phyloP scores from a whole-genome alignment of 2,113 vertebrate genomes.

The Onychostoma macrolepis region DNA sequence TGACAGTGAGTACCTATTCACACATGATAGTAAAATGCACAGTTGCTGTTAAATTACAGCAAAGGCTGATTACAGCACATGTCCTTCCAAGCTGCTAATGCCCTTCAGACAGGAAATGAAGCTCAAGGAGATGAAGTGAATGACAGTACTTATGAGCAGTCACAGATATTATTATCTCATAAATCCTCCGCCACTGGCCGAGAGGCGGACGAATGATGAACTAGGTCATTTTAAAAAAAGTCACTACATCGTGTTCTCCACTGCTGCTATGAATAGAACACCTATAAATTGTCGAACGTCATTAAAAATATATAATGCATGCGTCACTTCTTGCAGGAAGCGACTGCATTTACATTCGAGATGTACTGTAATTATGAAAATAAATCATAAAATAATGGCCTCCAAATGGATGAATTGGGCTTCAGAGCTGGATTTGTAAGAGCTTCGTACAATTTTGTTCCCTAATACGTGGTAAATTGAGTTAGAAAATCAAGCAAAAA shows the following conservation, averaged over 20 bases:
- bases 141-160: constrained; percentile 22
- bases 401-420: background rate
- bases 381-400: background rate
- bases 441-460: background rate
- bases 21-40: background rate
- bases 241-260: background rate
- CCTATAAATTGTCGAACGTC: background rate
- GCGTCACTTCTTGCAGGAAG: background rate
- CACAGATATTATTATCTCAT: constrained; percentile 26
- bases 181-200: background rate
- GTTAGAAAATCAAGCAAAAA: background rate
- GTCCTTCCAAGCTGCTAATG: background rate
- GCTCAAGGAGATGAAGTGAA: constrained; percentile 23
- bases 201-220: constrained; percentile 2
- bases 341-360: background rate
- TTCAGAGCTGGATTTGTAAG: background rate
- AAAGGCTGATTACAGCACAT: background rate
- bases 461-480: background rate
- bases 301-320: constrained; percentile 36
- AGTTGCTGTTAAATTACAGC: background rate
- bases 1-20: background rate
- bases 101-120: constrained; percentile 17
- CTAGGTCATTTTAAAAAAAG: constrained; percentile 17
- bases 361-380: constrained; percentile 22
- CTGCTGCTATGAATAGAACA: constrained; percentile 12